These are phyloP conservation scores for Mesoclemmys tuberculata DNA, from an alignment of 2,113 vertebrate species.

Conservation along the genomic window DNA sequence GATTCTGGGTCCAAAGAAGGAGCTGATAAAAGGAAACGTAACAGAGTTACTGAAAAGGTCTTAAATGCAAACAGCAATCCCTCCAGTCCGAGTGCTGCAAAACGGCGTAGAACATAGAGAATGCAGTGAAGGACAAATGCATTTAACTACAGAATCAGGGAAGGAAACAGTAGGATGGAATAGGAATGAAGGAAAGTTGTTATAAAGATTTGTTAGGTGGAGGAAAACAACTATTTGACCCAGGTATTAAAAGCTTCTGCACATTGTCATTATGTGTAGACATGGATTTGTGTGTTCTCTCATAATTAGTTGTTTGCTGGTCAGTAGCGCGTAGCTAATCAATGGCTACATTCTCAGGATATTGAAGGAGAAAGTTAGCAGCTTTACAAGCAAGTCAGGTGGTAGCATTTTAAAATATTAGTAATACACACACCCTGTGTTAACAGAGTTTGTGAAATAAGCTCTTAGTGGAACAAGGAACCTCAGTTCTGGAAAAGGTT, in stretches of 20 bases:
- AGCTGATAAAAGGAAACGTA: conserved; percentile 94
- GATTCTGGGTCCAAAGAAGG: conserved; percentile 87
- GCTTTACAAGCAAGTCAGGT: background rate
- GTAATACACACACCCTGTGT: fast-evolving
- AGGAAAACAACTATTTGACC: background rate
- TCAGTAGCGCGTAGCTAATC: background rate
- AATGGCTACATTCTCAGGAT: fast-evolving
- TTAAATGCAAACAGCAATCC: conserved; percentile 91
- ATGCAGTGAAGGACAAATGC: background rate
- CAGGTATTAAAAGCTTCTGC: conserved; percentile 15
- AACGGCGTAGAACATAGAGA: conserved; percentile 78
- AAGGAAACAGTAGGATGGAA: background rate
- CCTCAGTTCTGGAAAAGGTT: fast-evolving
- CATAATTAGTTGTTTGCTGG: background rate
- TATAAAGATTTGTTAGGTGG: background rate
- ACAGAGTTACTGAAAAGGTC: conserved; percentile 90
- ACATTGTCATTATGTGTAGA: fast-evolving
- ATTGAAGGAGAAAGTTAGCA: background rate
- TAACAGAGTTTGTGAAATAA: background rate
- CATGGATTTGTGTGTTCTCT: background rate
- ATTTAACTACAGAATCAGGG: background rate
- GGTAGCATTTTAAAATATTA: background rate
- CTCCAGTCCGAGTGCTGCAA: conserved; percentile 91
- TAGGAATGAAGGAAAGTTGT: background rate
- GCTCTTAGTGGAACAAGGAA: background rate